Percentiles rank a stretch among this genome's conserved stretches.
Evolutionary conservation across 2,888 invertebrate genomes (phyloP).

Genomic region (Bedellia somnulentella): DNA sequence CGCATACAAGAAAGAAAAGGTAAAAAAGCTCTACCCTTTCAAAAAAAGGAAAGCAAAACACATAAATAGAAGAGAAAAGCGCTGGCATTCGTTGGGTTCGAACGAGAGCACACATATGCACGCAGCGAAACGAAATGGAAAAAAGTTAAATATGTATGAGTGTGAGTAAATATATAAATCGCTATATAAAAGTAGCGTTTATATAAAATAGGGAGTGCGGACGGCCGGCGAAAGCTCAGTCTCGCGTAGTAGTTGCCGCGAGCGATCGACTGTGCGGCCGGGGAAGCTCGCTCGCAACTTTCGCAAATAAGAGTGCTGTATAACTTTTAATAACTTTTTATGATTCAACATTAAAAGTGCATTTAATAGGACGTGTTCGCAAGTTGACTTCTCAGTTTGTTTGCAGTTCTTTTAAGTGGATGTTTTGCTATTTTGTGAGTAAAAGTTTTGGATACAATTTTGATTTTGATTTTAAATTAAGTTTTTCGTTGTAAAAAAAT

Average conservation of each 20-base stretch:
- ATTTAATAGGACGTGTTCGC: no score
- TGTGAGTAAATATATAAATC: constrained; percentile 61
- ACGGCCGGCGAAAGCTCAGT: constrained; percentile 34
- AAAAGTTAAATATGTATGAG: constrained; percentile 62
- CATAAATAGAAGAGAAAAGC: constrained; percentile 42
- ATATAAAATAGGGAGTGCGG: constrained; percentile 47
- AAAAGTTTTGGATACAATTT: no score
- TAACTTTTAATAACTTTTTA: no score
- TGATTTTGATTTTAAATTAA: no score
- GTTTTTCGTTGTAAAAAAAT: no score
- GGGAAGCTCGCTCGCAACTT: no score
- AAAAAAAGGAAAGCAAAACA: constrained; percentile 51
- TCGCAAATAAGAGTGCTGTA: no score
- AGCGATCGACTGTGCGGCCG: no score
- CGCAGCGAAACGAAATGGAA: constrained; percentile 43
- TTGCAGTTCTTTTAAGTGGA: no score
- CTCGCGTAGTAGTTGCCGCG: constrained; percentile 29
- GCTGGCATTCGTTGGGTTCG: constrained; percentile 29
- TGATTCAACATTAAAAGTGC: no score
- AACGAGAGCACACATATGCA: constrained; percentile 31
- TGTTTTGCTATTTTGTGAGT: no score
- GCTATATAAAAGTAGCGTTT: constrained; percentile 47
- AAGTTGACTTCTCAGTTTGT: no score
- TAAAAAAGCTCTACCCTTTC: constrained; percentile 58
- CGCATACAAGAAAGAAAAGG: constrained; percentile 52